These are phyloP conservation scores for Germaria angustata DNA, from an alignment of 2,888 invertebrate genomes.

Conservation along the genomic window DNA sequence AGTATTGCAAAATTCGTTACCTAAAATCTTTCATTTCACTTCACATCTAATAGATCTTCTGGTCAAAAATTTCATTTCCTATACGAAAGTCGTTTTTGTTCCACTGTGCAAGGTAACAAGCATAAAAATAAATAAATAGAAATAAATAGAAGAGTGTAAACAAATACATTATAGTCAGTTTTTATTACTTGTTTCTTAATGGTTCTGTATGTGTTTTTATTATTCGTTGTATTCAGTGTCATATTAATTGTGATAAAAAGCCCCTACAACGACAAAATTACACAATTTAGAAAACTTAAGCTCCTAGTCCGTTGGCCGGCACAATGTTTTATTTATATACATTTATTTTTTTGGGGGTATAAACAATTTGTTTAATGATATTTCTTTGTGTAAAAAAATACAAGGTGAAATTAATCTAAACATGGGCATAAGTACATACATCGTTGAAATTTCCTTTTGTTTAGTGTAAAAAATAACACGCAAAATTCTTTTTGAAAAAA, in stretches of 20 bases:
- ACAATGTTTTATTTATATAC: slow-evolving; percentile 16
- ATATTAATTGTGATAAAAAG: slow-evolving; percentile 62
- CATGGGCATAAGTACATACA: background rate
- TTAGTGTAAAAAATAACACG: slow-evolving; percentile 14
- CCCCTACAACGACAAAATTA: slow-evolving; percentile 2
- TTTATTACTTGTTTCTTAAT: slow-evolving; percentile 36
- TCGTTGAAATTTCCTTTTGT: slow-evolving; percentile 25
- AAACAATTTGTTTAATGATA: slow-evolving; percentile 23
- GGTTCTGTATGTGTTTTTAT: slow-evolving; percentile 28
- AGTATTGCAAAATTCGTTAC: too few species aligned
- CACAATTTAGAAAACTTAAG: slow-evolving; percentile 6
- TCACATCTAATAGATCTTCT: too few species aligned
- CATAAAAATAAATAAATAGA: background rate
- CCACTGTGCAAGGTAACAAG: background rate
- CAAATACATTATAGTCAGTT: slow-evolving; percentile 59
- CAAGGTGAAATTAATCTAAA: slow-evolving; percentile 64
- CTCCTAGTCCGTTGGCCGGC: slow-evolving; percentile 3
- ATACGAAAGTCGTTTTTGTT: background rate
- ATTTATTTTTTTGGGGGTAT: slow-evolving; percentile 20
- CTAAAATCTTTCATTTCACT: too few species aligned
- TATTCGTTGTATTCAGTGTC: slow-evolving; percentile 58
- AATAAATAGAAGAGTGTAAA: slow-evolving; percentile 40
- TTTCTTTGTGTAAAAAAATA: slow-evolving; percentile 44
- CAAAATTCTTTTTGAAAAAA: slow-evolving; percentile 19
- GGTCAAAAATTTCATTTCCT: background rate